These are phyloP conservation scores for Neopipo cinnamomea DNA, from an alignment of 2,113 vertebrate species.

Conservation along the genomic window DNA sequence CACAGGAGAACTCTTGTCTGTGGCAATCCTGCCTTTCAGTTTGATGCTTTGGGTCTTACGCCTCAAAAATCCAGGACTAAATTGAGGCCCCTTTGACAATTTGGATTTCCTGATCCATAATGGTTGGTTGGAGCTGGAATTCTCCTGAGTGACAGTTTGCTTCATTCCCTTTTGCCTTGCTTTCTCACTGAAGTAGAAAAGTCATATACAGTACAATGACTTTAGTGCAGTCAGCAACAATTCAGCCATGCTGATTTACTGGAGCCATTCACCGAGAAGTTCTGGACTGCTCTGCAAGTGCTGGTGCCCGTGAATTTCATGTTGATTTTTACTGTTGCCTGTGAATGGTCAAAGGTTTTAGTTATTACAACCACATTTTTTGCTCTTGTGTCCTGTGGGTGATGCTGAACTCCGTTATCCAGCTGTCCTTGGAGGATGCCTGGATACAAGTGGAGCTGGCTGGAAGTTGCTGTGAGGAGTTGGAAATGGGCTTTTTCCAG, in stretches of 20 bases:
- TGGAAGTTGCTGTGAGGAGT: neutral
- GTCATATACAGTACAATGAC: constrained; percentile 19
- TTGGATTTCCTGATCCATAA: constrained; percentile 9
- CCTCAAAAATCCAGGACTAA: constrained; percentile 8
- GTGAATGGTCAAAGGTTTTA: neutral
- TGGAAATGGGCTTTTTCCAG: neutral
- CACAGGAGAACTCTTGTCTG: neutral
- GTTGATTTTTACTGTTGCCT: constrained; percentile 34
- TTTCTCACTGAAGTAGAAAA: constrained; percentile 61
- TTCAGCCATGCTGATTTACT: constrained; percentile 41
- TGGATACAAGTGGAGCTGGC: neutral
- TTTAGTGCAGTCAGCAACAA: constrained; percentile 47
- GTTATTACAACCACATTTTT: neutral
- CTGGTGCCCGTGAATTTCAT: neutral
- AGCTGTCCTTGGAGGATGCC: neutral
- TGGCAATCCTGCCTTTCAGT: neutral
- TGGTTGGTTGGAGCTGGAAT: constrained; percentile 31
- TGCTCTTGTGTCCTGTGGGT: neutral
- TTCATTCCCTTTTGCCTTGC: constrained; percentile 22
- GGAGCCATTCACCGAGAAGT: neutral
- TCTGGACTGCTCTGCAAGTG: neutral
- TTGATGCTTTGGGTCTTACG: neutral
- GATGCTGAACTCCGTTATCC: neutral
- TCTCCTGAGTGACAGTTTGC: constrained; percentile 46
- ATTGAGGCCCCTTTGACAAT: neutral